Evolutionary conservation across 2,113 vertebrate genomes (phyloP).

Genomic region (Coregonus clupeaformis): DNA sequence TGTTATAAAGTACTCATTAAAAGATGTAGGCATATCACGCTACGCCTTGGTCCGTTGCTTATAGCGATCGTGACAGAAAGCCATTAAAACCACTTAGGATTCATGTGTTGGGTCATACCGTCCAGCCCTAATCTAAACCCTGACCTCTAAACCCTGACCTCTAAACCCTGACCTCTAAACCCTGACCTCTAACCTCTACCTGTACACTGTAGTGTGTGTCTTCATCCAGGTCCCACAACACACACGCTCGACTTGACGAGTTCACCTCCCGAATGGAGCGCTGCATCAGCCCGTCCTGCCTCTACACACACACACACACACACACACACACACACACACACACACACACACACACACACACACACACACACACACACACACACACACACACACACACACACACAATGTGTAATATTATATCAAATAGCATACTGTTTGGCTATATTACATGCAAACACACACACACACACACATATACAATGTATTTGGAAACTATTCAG

Average conservation of each 20-base stretch:
- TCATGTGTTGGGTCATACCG: no score
- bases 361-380: conserved; percentile 17
- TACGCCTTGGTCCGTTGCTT: no score
- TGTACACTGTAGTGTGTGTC: conserved; percentile 93
- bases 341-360: conserved; percentile 7
- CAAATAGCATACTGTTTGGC: no score
- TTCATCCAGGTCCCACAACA: conserved; percentile 94
- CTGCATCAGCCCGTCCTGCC: conserved; percentile 92
- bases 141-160: background rate
- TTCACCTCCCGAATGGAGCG: conserved; percentile 96
- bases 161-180: background rate
- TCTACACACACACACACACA: conserved; percentile 64
- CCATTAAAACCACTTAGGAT: no score
- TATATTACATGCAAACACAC: no score
- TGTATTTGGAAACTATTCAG: no score
- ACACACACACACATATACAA: conserved; percentile 40
- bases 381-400: background rate
- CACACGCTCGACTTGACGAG: conserved; percentile 90
- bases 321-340: conserved; percentile 9
- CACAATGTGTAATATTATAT: no score
- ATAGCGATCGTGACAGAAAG: no score
- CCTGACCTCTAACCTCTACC: conserved; percentile 42
- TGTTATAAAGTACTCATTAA: no score
- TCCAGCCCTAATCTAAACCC: background rate
- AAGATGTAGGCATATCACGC: no score